phyloP scores from a whole-genome alignment of 2,888 invertebrate species.

The Mellilla xanthometata region DNA sequence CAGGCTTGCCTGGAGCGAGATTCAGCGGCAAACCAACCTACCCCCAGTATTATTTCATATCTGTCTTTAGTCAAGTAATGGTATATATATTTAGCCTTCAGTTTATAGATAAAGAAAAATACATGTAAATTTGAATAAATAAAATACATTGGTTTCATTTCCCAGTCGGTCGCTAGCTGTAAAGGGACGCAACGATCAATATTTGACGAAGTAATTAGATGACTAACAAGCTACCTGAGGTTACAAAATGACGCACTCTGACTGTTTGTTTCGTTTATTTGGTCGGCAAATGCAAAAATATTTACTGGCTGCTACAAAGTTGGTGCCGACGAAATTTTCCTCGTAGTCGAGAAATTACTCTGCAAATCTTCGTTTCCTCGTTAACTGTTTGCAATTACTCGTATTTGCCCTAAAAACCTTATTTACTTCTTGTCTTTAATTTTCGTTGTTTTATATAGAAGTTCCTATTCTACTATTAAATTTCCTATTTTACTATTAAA shows the following conservation, averaged over 20 bases:
- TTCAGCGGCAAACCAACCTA: too few relatives aligned
- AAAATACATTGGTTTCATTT: neutral
- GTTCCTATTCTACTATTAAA: too few relatives aligned
- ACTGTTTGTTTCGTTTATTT: conserved; percentile 13
- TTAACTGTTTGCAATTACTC: too few relatives aligned
- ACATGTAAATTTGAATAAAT: neutral
- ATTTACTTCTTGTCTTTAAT: too few relatives aligned
- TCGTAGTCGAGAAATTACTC: neutral
- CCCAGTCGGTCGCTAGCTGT: neutral
- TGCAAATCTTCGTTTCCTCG: neutral
- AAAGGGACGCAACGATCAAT: neutral
- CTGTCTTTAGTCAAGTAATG: too few relatives aligned
- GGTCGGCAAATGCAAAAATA: conserved; percentile 7
- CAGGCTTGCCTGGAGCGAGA: too few relatives aligned
- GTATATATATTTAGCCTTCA: too few relatives aligned
- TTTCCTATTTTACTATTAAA: too few relatives aligned
- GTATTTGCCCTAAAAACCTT: too few relatives aligned
- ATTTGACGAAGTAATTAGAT: conserved; percentile 16
- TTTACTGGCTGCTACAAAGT: conserved; percentile 1
- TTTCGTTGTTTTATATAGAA: too few relatives aligned
- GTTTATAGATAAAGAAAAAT: too few relatives aligned
- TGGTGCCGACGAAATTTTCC: conserved; percentile 8
- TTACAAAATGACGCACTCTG: conserved; percentile 11
- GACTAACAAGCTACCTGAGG: conserved; percentile 13
- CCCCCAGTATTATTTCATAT: too few relatives aligned